Evolutionary conservation across 2,797 vertebrate genomes (phyloP).

Genomic region (Lepilemur septentrionalis): DNA sequence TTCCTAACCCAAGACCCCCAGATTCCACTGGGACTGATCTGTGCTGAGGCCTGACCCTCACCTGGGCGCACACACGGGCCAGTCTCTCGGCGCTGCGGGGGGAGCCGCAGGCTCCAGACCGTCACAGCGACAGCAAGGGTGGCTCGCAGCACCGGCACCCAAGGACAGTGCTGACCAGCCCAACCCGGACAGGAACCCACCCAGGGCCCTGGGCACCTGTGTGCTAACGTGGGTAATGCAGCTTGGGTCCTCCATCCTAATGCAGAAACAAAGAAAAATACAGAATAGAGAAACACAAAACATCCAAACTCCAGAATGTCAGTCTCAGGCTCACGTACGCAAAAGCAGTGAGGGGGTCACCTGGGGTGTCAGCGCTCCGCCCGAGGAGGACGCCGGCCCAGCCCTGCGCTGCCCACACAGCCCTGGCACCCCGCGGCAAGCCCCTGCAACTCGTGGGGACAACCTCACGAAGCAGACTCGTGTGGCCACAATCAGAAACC

Average conservation of each 20-base stretch:
- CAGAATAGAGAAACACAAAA: neutral
- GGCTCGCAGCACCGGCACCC: neutral
- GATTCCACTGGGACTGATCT: neutral
- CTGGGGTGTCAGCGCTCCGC: fast-evolving
- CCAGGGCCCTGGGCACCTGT: neutral
- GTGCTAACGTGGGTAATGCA: no score
- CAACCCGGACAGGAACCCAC: neutral
- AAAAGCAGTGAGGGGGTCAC: neutral
- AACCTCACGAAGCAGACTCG: no score
- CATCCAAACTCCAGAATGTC: neutral
- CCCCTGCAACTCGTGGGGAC: neutral
- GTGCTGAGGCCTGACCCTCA: no score
- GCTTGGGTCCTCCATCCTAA: neutral
- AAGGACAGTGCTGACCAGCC: neutral
- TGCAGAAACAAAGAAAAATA: neutral
- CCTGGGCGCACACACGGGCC: fast-evolving
- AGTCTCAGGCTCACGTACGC: neutral
- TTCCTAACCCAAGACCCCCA: neutral
- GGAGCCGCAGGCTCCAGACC: neutral
- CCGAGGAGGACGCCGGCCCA: neutral
- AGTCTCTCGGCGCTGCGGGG: no score
- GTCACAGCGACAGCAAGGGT: fast-evolving
- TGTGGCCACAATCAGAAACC: neutral
- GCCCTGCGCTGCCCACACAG: neutral
- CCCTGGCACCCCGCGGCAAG: neutral